Evolutionary conservation across 2,113 vertebrate genomes (phyloP).

Genomic region (Gymnocephalus cernua): DNA sequence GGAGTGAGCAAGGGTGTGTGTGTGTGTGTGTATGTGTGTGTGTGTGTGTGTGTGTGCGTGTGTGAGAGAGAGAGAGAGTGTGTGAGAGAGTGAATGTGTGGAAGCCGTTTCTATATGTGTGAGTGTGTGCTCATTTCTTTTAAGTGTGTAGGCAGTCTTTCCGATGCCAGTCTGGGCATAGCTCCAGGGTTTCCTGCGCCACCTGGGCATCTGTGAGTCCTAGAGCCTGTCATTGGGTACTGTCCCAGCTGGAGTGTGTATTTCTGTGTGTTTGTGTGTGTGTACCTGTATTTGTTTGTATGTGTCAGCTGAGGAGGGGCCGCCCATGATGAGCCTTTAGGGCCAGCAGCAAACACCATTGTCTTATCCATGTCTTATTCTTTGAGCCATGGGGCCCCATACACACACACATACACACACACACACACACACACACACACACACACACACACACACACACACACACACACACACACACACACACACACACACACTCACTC

Average conservation of each 20-base stretch:
- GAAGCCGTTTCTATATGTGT: slow-evolving; percentile 36
- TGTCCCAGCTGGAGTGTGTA: slow-evolving; percentile 78
- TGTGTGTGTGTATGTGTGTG: slow-evolving; percentile 56
- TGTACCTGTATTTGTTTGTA: slow-evolving; percentile 30
- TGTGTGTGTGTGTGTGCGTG: slow-evolving; percentile 38
- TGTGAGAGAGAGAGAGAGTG: too few relatives aligned
- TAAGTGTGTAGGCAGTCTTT: slow-evolving; percentile 60
- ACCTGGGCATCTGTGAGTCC: slow-evolving; percentile 82
- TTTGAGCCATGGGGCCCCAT: slow-evolving; percentile 61
- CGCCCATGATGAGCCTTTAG: slow-evolving; percentile 71
- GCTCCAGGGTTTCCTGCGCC: slow-evolving; percentile 82
- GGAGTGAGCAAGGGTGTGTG: slow-evolving; percentile 56
- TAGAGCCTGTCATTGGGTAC: slow-evolving; percentile 77
- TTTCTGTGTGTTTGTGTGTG: slow-evolving; percentile 29
- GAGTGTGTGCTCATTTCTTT: slow-evolving; percentile 43
- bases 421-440: slow-evolving; percentile 10
- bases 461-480: slow-evolving; percentile 17
- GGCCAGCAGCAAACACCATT: slow-evolving; percentile 79
- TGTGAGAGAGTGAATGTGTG: background rate
- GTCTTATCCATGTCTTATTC: slow-evolving; percentile 65
- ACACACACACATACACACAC: slow-evolving; percentile 26
- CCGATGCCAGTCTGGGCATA: slow-evolving; percentile 72
- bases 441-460: slow-evolving; percentile 30
- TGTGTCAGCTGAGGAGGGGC: slow-evolving; percentile 48
- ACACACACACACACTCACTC: slow-evolving; percentile 11